These are phyloP conservation scores for Strongylocentrotus purpuratus DNA, from an alignment of 35 echinoderm and acorn worm genomes.

Conservation along the genomic window DNA sequence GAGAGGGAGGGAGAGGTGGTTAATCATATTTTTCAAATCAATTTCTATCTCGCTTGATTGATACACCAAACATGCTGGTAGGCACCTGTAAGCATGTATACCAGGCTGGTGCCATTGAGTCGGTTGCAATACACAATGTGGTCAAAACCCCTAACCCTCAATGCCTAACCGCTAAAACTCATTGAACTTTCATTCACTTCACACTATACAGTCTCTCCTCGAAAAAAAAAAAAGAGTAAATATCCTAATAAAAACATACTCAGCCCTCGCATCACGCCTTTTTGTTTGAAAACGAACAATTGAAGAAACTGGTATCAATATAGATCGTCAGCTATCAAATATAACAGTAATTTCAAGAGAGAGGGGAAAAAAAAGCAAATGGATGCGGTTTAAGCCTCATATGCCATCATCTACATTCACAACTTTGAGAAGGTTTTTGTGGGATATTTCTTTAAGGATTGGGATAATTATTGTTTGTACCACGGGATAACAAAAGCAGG, in stretches of 20 bases:
- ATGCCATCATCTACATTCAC: neutral
- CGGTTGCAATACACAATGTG: neutral
- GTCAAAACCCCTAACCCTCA: conserved; percentile 15
- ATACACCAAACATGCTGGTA: conserved; percentile 2
- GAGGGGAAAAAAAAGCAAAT: neutral
- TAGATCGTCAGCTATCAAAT: neutral
- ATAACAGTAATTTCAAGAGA: neutral
- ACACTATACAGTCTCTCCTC: neutral
- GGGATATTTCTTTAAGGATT: neutral
- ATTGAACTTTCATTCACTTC: conserved; percentile 18
- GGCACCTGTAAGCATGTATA: neutral
- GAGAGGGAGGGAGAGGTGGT: neutral
- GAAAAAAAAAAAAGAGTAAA: neutral
- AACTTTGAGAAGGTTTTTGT: neutral
- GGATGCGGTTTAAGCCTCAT: neutral
- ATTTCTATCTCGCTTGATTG: conserved; percentile 9
- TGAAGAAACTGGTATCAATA: neutral
- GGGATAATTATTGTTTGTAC: neutral
- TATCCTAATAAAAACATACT: neutral
- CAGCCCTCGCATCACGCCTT: neutral
- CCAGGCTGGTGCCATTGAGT: neutral
- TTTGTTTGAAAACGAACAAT: neutral
- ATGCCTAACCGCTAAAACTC: neutral
- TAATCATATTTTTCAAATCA: conserved; percentile 2
- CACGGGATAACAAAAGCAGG: neutral